A percentile compares a stretch with the other conserved stretches of the same genome.
These are phyloP conservation scores for Columbina picui DNA, from an alignment of 2,113 vertebrate species.

Conservation along the genomic window DNA sequence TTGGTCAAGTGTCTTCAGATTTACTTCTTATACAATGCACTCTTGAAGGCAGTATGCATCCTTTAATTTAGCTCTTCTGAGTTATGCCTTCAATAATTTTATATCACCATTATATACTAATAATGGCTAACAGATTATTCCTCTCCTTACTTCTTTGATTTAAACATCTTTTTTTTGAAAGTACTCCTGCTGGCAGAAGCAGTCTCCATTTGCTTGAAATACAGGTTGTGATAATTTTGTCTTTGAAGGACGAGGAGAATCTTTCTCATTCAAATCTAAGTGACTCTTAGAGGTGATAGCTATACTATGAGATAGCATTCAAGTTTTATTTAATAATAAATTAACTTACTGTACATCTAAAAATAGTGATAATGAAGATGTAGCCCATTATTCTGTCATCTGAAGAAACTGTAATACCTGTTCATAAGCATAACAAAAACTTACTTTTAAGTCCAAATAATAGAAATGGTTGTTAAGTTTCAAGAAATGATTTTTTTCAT, in stretches of 20 bases:
- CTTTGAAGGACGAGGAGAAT: background rate
- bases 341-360: background rate
- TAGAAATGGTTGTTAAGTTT: background rate
- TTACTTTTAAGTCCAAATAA: background rate
- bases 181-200: background rate
- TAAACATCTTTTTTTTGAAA: background rate
- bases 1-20: background rate
- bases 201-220: background rate
- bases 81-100: background rate
- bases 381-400: background rate
- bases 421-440: background rate
- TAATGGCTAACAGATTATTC: background rate
- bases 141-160: background rate
- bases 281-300: background rate
- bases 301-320: background rate
- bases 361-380: background rate
- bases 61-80: background rate
- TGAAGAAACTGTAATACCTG: background rate
- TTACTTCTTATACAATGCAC: background rate
- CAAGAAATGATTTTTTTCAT: background rate
- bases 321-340: background rate
- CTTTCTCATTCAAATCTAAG: background rate
- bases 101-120: background rate
- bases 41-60: background rate
- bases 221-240: background rate